Evolutionary conservation across 2,888 invertebrate species (phyloP), one percentile per base, ranked within the genome.

Genomic region (Polyommatus icarus): DNA sequence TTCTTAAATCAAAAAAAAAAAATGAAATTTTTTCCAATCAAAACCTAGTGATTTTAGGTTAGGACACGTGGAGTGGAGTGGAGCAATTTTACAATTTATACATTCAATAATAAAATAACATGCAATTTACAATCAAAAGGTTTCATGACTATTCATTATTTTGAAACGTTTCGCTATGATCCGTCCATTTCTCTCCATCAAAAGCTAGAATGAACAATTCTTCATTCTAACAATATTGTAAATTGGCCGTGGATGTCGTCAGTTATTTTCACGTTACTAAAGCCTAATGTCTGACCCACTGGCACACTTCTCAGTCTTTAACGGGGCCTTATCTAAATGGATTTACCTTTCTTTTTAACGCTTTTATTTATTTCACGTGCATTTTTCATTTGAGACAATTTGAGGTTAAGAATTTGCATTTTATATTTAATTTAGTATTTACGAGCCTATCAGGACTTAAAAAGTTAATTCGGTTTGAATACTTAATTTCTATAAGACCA

Each of bases 281-380:
- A 20, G 29, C 75, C 50, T 46, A 50, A 75, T 54, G 75, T 75
- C 50, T 54, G 75, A 75, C 75, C 75, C 50, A 75, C 18, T 75
- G 75, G 75, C 75, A 50, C 50, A 75, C 50, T 75, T 75, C 20
- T 46, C 20, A 75, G 75, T 50, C 24, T 75, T n/a, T 54, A 46
- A 54, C 50, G 75, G 29, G 29, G 50, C 29, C 75, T 75, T 75
- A 50, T 75, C 75, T 50, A 50, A 54, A 29, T 18, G 75, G 50
- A 54, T 75, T 75, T 54, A 24, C 75, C 50, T 54, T 75, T 75
- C 75, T 54, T 75, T 75, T 54, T 54, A 67, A 8, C 67, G 73
- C 40, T 73, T 24, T 67, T 67, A 67, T 67, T 29, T 15, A 67
- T 67, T 32, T 67, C 24, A 24, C 24, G 3, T 67, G 61, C 20